Percentiles rank a stretch among this genome's conserved stretches.
phyloP scores from a whole-genome alignment of 2,113 vertebrate genomes.

The Psittacara wagleri region DNA sequence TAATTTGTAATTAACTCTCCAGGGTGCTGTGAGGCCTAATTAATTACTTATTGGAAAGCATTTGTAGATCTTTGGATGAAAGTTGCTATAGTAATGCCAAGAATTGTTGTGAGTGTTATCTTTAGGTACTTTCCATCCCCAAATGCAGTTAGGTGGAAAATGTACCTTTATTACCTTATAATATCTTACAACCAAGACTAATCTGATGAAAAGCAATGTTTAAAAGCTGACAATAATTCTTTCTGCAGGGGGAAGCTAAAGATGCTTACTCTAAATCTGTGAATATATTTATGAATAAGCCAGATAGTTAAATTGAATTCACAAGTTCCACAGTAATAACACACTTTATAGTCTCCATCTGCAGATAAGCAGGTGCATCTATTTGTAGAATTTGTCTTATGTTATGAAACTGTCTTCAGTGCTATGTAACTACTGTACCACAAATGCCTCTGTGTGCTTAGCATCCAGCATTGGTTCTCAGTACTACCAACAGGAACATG shows the following conservation, averaged over 20 bases:
- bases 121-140: neutral
- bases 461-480: neutral
- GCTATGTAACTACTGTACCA: neutral
- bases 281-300: slow-evolving; percentile 53
- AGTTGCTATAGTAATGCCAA: slow-evolving; percentile 36
- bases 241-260: neutral
- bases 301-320: slow-evolving; percentile 46
- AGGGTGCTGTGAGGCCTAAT: slow-evolving; percentile 54
- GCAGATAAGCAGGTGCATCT: slow-evolving; percentile 42
- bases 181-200: slow-evolving; percentile 33
- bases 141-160: slow-evolving; percentile 39
- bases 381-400: slow-evolving; percentile 19
- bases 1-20: slow-evolving; percentile 68
- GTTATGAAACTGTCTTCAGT: neutral
- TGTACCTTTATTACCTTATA: slow-evolving; percentile 16
- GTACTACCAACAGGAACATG: neutral
- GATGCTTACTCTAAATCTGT: slow-evolving; percentile 4
- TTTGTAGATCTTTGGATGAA: slow-evolving; percentile 60
- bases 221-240: slow-evolving; percentile 36
- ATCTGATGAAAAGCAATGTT: slow-evolving; percentile 12
- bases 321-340: slow-evolving; percentile 33
- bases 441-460: neutral
- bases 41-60: slow-evolving; percentile 62
- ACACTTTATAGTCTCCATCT: slow-evolving; percentile 38
- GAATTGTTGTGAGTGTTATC: slow-evolving; percentile 14